Evolutionary conservation across 1,140 invertebrate genomes (phyloP).

Genomic region (Rhynchophorus ferrugineus): DNA sequence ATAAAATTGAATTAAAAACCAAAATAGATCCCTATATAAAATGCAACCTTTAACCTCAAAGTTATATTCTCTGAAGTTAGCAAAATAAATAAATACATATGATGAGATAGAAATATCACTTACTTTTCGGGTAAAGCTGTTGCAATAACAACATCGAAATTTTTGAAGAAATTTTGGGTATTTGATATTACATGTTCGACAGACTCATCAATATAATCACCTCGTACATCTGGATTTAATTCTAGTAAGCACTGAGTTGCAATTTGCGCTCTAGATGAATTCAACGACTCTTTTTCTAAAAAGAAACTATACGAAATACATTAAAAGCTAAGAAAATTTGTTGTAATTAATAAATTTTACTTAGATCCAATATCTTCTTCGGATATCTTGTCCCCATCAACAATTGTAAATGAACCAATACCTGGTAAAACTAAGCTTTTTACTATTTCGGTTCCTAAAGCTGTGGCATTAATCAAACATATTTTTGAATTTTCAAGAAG

Average conservation of each 20-base stretch:
- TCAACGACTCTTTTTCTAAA: slow-evolving; percentile 68
- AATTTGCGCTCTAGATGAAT: slow-evolving; percentile 75
- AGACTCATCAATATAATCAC: slow-evolving; percentile 86
- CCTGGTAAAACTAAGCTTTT: slow-evolving; percentile 93
- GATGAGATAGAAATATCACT: slow-evolving; percentile 20
- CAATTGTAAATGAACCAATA: slow-evolving; percentile 92
- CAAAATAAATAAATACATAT: neutral
- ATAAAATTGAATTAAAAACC: neutral
- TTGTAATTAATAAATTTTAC: slow-evolving; percentile 45
- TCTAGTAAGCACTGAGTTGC: slow-evolving; percentile 78
- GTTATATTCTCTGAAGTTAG: neutral
- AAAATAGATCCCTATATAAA: neutral
- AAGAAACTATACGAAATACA: slow-evolving; percentile 66
- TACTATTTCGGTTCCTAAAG: slow-evolving; percentile 88
- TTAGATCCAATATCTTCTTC: slow-evolving; percentile 91
- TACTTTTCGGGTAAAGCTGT: slow-evolving; percentile 78
- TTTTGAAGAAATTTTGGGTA: slow-evolving; percentile 82
- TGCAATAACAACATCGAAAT: slow-evolving; percentile 83
- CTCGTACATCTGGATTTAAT: slow-evolving; percentile 87
- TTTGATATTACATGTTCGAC: slow-evolving; percentile 75
- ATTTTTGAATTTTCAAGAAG: slow-evolving; percentile 81
- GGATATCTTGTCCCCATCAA: slow-evolving; percentile 79
- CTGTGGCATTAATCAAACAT: slow-evolving; percentile 91
- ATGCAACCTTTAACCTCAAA: neutral
- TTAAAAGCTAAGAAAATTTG: slow-evolving; percentile 12